Base-by-base conservation (phyloP, 2,888 invertebrate species). In the Cryptocheilus praepositus region DNA sequence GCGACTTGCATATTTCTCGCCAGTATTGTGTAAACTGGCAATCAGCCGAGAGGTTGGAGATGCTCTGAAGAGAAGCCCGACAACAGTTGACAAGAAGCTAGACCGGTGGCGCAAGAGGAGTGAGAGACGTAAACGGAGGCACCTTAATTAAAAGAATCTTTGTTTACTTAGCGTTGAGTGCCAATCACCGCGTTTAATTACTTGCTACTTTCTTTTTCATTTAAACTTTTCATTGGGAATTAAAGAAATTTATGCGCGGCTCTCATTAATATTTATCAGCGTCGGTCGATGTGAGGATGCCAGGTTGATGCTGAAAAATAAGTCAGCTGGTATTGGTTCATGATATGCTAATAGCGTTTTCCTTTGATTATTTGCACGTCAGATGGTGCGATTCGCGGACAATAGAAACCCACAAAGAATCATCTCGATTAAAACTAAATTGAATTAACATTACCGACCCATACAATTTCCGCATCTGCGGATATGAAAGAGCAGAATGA, bases 211-310 rank as follows among this genome's bases (percentile, higher is more conserved):
- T 77, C 73, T 82, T 85, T 79, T 64, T 76, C 78, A 72, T 81
- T 79, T 73, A 76, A 81, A 80, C 76, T 80, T 83, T 76, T 73
- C 73, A 79, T 81, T 79, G 78, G 74, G 74, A 78, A 77, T 82
- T 75, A 76, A 72, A 69, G 45, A 77, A 79, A 79, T 81, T 80
- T 78, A 76, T 77, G 74, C 74, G 54, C 56, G 56, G 59, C 46
- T 53, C 78, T 81, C 79, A 73, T 84, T 81, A 83, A 83, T 76
- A 83, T 84, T 83, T 76, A 82, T 83, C 81, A 81, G 73, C 70
- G 73, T 77, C 71, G 59, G 43, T 58, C 61, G 57, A 46, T 28
- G 43, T 46, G 44, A 51, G 58, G 45, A 51, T 56, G 61, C 60
- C 55, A 58, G 65, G 51, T 49, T 66, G 64, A 65, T 66, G 70